Conservation (phyloP, 1,140 invertebrate genomes). For the Chironomus tepperi region DNA sequence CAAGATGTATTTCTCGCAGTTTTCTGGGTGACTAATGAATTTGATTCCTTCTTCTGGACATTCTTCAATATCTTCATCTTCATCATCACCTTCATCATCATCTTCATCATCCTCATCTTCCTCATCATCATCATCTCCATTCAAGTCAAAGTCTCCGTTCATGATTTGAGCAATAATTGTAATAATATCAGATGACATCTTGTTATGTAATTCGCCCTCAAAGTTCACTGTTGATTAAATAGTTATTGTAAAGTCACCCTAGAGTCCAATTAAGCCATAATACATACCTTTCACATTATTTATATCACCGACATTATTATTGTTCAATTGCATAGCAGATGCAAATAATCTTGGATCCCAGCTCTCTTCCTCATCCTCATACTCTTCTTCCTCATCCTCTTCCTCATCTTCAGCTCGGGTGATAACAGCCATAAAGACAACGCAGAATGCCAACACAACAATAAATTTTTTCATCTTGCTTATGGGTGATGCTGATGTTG, state of each 20-base stretch:
- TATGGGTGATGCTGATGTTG: neutral
- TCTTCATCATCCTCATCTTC: neutral
- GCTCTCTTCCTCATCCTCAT: neutral
- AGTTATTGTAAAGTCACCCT: neutral
- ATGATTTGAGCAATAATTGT: neutral
- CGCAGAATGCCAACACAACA: neutral
- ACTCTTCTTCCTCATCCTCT: neutral
- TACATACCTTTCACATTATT: neutral
- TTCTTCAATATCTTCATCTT: neutral
- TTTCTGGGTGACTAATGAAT: neutral
- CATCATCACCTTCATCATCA: neutral
- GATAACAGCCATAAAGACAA: neutral
- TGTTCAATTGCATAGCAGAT: neutral
- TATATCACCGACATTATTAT: neutral
- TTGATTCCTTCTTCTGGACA: slow-evolving; percentile 16
- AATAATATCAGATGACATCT: neutral
- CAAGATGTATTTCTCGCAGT: slow-evolving; percentile 18
- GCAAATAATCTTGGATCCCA: neutral
- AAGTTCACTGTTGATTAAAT: neutral
- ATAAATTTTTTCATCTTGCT: neutral
- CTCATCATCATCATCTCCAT: slow-evolving; percentile 11
- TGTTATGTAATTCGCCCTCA: neutral
- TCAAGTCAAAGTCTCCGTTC: neutral
- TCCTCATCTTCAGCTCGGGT: neutral
- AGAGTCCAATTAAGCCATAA: neutral